Evolutionary conservation across 2,113 vertebrate genomes (phyloP), one percentile per base, ranked within the genome.

Genomic region (Haliaeetus leucogaster): DNA sequence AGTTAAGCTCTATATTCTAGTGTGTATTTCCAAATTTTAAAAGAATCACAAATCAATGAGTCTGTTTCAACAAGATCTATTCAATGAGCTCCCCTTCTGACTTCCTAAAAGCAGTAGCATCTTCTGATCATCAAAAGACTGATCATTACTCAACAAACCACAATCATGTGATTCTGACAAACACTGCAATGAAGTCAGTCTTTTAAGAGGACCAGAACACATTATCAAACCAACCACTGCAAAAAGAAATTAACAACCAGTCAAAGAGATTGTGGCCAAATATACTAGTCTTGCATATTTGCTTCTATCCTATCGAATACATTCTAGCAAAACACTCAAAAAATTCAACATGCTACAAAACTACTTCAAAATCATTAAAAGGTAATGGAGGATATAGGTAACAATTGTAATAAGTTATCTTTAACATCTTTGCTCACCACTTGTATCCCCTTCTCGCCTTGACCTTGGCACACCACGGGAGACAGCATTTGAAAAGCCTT

Each of bases 391-490:
- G 12, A 47, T 8, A 32, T 2, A 86, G 19, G 16, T 7, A 68
- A n/a, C 15, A 73, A 52, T 9, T n/a, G 7, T 21, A 86, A 74
- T 68, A 65, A 61, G 40, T 13, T 47, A 61, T 25, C 27, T 30
- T 38, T 32, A 77, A 18, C 13, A 63, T 92, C 73, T 96, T 68
- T 59, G 85, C 99, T 98, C 87, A 99, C 99, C 98, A 6, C 96
- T 96, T 11, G 95, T 42, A 19, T 99, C 99, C 19, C 99, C 99
- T 16, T 99, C 99, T 95, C 98, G 97, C 68, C 98, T 98, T 9
- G 96, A 98, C 91, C 98, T 97, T 9, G 98, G 94, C 59, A 97
- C 58, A 77, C 96, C 98, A 70, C 98, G 99, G 56, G 96, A 97
- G 6, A 95, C 79, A 7, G 98, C 65, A 23, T 89, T 98, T 13